These are phyloP conservation scores for Rhea americana DNA, from an alignment of 2,113 vertebrate species.

Conservation along the genomic window DNA sequence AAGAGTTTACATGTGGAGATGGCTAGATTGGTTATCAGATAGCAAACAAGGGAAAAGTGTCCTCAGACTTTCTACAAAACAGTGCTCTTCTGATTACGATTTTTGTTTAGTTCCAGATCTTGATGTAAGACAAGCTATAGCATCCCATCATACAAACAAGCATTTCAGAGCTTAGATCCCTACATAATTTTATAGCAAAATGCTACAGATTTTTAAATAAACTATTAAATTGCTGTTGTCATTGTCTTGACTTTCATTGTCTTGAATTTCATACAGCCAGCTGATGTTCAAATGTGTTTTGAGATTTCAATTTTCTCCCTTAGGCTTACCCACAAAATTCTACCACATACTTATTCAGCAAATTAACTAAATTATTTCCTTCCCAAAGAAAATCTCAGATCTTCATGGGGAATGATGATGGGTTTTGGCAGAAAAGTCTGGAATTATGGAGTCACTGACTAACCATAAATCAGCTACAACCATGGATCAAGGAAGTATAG, in stretches of 20 bases:
- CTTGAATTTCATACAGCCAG: slow-evolving; percentile 26
- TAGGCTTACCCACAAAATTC: slow-evolving; percentile 66
- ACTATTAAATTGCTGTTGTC: slow-evolving; percentile 24
- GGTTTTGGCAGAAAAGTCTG: slow-evolving; percentile 52
- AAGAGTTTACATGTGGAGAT: background rate
- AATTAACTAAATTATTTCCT: slow-evolving; percentile 69
- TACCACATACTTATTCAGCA: slow-evolving; percentile 61
- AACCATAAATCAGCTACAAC: slow-evolving; percentile 42
- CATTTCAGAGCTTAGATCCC: background rate
- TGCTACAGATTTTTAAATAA: slow-evolving; percentile 8
- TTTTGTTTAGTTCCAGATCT: background rate
- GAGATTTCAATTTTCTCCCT: slow-evolving; percentile 59
- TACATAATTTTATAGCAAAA: background rate
- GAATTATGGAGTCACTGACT: slow-evolving; percentile 49
- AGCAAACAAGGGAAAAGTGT: background rate
- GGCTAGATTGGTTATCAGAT: background rate
- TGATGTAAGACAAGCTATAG: background rate
- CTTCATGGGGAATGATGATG: slow-evolving; percentile 38
- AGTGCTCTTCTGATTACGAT: background rate
- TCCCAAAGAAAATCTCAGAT: slow-evolving; percentile 56
- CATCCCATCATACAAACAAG: background rate
- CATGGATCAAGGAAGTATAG: background rate
- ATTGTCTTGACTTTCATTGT: slow-evolving; percentile 41
- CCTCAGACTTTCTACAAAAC: background rate
- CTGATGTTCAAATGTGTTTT: slow-evolving; percentile 46